phyloP scores from a whole-genome alignment of 2,113 vertebrate genomes.

The Rhea americana region DNA sequence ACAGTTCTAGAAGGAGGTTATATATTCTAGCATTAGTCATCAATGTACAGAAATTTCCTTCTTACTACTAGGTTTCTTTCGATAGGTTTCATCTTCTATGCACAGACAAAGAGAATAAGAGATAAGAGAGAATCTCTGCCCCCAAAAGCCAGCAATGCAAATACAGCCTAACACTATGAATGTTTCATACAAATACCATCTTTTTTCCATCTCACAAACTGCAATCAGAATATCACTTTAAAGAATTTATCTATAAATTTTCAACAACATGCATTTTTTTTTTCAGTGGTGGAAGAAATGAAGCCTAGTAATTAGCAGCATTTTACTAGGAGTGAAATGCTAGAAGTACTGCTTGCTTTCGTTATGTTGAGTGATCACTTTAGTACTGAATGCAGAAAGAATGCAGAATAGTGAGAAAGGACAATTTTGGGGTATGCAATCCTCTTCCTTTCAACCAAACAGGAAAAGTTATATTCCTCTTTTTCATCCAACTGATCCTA shows the following conservation, averaged over 20 bases:
- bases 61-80: background rate
- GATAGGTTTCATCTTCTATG: background rate
- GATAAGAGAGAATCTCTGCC: background rate
- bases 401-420: background rate
- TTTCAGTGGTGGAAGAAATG: background rate
- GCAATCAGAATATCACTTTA: background rate
- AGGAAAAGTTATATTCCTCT: background rate
- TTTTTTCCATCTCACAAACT: background rate
- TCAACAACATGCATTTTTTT: background rate
- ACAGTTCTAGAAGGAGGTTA: background rate
- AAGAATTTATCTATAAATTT: background rate
- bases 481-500: background rate
- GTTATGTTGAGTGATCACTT: background rate
- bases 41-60: background rate
- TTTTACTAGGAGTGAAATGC: background rate
- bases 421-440: background rate
- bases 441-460: background rate
- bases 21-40: background rate
- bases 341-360: background rate
- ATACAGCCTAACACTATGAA: background rate
- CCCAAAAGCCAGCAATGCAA: background rate
- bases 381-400: background rate
- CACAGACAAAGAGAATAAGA: background rate
- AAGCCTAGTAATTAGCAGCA: background rate
- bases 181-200: background rate